Evolutionary conservation across 2,113 vertebrate species (phyloP).

Genomic region (Aramus guarauna): DNA sequence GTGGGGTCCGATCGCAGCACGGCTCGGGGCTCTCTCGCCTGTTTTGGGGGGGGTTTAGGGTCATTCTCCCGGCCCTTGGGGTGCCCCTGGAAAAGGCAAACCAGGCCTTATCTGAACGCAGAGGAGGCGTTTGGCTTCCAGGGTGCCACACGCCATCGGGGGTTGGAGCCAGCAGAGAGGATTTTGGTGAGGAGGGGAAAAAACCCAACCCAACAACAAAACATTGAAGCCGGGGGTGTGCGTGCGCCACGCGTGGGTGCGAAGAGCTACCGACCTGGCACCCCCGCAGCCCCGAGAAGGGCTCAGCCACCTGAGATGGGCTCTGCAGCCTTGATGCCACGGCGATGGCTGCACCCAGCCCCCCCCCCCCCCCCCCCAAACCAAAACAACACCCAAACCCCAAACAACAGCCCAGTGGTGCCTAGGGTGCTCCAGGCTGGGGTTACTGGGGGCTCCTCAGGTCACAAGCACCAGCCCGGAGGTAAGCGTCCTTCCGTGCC

Average conservation of each 20-base stretch:
- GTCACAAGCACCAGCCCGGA: background rate
- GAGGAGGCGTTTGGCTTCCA: too few species aligned
- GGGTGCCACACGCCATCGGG: too few species aligned
- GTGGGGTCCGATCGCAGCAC: background rate
- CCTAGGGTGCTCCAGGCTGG: background rate
- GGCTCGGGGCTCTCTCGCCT: background rate
- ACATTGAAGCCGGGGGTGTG: background rate
- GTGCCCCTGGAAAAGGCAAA: background rate
- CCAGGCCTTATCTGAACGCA: too few species aligned
- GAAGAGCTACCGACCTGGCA: background rate
- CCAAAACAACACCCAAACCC: too few species aligned
- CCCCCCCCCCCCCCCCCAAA: too few species aligned
- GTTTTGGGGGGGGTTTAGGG: too few species aligned
- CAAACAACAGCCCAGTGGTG: background rate
- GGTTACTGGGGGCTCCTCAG: background rate
- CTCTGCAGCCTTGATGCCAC: background rate
- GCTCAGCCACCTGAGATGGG: background rate
- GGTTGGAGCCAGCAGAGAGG: too few species aligned
- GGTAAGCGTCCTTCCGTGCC: background rate
- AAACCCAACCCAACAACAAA: too few species aligned
- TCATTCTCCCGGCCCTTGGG: too few species aligned
- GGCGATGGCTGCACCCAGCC: background rate
- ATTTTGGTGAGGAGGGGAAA: too few species aligned
- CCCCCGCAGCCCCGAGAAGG: background rate
- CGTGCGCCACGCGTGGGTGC: background rate